Conservation (phyloP, 2,113 vertebrate species). For the Xerus inauris region DNA sequence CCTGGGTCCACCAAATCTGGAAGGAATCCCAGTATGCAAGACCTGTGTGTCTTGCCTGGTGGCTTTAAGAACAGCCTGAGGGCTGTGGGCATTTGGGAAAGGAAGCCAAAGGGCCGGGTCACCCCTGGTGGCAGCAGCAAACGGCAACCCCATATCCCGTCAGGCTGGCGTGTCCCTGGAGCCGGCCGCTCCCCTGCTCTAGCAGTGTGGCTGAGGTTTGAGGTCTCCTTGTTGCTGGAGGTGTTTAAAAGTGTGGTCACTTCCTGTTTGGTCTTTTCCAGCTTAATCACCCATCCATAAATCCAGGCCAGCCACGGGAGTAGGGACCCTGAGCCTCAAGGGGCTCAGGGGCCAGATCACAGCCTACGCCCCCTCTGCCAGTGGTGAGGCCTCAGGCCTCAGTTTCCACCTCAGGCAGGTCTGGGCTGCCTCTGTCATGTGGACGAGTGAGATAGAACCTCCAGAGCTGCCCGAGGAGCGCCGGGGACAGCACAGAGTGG, state of each 20-base stretch:
- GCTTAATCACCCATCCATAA: neutral
- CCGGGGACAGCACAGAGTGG: rapidly evolving
- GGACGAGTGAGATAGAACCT: rapidly evolving
- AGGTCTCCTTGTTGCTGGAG: neutral
- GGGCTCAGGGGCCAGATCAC: neutral
- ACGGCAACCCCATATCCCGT: rapidly evolving
- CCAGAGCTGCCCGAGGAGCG: rapidly evolving
- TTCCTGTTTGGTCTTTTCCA: neutral
- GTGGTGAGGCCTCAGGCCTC: neutral
- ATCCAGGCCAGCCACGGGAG: neutral
- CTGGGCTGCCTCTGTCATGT: rapidly evolving
- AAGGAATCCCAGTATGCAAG: neutral
- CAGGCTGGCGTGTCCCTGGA: rapidly evolving
- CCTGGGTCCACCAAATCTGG: neutral
- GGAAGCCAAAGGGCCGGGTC: neutral
- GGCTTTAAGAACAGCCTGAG: neutral
- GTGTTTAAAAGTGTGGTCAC: neutral
- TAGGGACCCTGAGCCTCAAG: neutral
- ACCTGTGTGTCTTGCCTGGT: neutral
- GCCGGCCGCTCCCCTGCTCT: neutral
- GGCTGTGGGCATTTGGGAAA: rapidly evolving
- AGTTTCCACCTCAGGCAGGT: neutral
- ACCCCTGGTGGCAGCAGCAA: neutral
- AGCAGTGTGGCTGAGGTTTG: rapidly evolving
- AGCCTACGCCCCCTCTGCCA: neutral